phyloP scores from a whole-genome alignment of 2,113 vertebrate genomes.

The Oplegnathus fasciatus region DNA sequence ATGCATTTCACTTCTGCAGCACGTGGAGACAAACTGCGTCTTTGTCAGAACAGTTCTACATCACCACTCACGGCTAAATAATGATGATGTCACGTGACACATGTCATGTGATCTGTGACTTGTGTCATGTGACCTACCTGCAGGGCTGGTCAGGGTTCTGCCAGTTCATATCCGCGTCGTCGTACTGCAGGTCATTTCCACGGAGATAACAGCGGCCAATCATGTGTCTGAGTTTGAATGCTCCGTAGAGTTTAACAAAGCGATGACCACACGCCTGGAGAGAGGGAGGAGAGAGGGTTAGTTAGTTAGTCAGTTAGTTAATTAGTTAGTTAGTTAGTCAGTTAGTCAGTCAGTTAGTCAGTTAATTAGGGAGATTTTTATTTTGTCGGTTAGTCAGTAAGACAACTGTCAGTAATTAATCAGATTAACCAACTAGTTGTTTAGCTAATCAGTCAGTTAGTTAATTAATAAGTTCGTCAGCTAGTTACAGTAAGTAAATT shows the following conservation, averaged over 20 bases:
- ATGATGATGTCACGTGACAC: too few relatives aligned
- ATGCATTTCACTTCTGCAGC: too few relatives aligned
- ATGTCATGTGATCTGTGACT: not conserved
- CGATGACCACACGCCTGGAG: conserved; percentile 82
- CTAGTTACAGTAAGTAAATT: too few relatives aligned
- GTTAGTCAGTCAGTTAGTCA: not conserved
- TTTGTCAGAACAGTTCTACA: too few relatives aligned
- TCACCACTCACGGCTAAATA: too few relatives aligned
- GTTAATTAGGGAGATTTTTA: not conserved
- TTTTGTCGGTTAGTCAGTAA: not conserved
- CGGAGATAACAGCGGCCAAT: conserved; percentile 91
- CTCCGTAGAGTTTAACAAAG: conserved; percentile 83
- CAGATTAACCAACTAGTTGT: too few relatives aligned
- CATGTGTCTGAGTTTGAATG: conserved; percentile 86
- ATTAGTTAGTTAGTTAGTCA: not conserved
- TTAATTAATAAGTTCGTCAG: not conserved
- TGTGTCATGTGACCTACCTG: conserved; percentile 55
- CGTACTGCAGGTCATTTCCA: conserved; percentile 85
- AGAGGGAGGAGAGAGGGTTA: not conserved
- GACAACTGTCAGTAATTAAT: too few relatives aligned
- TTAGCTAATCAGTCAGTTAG: too few relatives aligned
- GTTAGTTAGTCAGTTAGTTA: not conserved
- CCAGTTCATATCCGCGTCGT: conserved; percentile 73
- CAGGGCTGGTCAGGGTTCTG: conserved; percentile 74
- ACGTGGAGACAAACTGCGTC: too few relatives aligned